These are phyloP conservation scores for Brachirus orientalis DNA, from an alignment of 2,113 vertebrate species.

Conservation along the genomic window DNA sequence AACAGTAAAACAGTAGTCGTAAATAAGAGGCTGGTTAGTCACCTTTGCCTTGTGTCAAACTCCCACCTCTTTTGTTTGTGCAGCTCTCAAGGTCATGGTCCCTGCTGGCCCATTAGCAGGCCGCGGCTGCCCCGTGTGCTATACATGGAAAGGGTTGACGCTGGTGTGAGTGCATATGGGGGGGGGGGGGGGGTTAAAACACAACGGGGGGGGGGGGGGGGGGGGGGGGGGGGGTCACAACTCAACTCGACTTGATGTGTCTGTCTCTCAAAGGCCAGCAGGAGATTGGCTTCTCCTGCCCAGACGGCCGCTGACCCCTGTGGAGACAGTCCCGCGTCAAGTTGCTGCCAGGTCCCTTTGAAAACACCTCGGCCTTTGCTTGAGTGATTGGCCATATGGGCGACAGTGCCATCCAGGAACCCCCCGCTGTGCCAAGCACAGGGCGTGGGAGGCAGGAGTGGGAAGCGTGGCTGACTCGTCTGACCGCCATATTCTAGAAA, in stretches of 20 bases:
- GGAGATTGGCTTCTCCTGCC: constrained; percentile 69
- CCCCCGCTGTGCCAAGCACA: constrained; percentile 65
- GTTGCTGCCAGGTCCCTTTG: constrained; percentile 75
- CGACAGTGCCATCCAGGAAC: constrained; percentile 67
- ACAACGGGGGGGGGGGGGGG: not conserved
- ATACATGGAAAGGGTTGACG: constrained; percentile 53
- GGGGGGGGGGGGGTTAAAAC: not conserved
- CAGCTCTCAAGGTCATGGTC: constrained; percentile 71
- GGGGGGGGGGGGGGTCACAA: constrained; percentile 17
- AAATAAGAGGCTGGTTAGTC: constrained; percentile 71
- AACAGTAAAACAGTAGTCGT: constrained; percentile 31
- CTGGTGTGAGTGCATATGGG: constrained; percentile 12
- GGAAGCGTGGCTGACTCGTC: constrained; percentile 28
- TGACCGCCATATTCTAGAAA: constrained; percentile 39
- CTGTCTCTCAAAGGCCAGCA: constrained; percentile 66
- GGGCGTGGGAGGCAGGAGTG: constrained; percentile 41
- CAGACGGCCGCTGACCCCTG: constrained; percentile 77
- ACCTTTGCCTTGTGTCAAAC: constrained; percentile 16
- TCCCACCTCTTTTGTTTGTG: constrained; percentile 55
- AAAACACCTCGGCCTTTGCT: constrained; percentile 59
- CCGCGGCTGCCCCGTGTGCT: constrained; percentile 34
- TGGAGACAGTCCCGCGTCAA: constrained; percentile 71
- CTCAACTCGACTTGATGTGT: constrained; percentile 61
- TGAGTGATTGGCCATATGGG: constrained; percentile 81
- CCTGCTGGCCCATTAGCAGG: constrained; percentile 61